Conservation (phyloP, 2,888 invertebrate genomes). For the Drosophila subsilvestris region DNA sequence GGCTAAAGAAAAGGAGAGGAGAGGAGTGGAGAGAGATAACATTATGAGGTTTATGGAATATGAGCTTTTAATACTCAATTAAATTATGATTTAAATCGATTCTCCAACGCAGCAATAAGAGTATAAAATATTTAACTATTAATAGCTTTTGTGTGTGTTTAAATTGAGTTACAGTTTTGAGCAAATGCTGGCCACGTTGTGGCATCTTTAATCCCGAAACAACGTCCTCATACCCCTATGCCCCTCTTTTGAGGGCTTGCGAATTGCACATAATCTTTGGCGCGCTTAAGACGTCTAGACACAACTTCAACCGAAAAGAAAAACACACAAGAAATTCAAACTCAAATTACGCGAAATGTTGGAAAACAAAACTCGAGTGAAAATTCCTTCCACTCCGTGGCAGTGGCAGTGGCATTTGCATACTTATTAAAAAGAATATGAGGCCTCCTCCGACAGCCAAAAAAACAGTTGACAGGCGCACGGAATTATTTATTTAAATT, state of each 20-base stretch:
- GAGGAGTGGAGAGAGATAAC: slow-evolving; percentile 19
- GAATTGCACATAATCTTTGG: slow-evolving; percentile 54
- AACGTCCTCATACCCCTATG: not conserved
- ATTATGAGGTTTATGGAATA: slow-evolving; percentile 14
- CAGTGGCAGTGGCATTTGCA: slow-evolving; percentile 59
- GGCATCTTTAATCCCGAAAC: slow-evolving; percentile 21
- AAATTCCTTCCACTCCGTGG: slow-evolving; percentile 35
- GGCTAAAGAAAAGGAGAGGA: slow-evolving; percentile 4
- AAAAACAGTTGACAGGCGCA: slow-evolving; percentile 55
- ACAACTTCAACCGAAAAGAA: slow-evolving; percentile 47
- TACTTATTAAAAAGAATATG: slow-evolving; percentile 74
- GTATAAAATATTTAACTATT: not conserved
- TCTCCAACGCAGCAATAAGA: not conserved
- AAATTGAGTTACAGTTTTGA: not conserved
- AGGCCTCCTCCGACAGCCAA: slow-evolving; percentile 26
- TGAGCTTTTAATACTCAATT: slow-evolving; percentile 4
- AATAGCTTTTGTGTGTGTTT: not conserved
- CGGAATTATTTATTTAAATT: slow-evolving; percentile 72
- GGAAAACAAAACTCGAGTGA: slow-evolving; percentile 20
- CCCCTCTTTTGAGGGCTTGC: slow-evolving; percentile 38
- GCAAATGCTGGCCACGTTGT: slow-evolving; percentile 5
- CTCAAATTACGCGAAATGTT: slow-evolving; percentile 49
- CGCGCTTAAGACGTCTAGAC: slow-evolving; percentile 65
- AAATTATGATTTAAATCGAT: not conserved
- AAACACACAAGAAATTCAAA: slow-evolving; percentile 31